Conservation (phyloP, 2,888 invertebrate species). For the Alloscopus bannaensis region DNA sequence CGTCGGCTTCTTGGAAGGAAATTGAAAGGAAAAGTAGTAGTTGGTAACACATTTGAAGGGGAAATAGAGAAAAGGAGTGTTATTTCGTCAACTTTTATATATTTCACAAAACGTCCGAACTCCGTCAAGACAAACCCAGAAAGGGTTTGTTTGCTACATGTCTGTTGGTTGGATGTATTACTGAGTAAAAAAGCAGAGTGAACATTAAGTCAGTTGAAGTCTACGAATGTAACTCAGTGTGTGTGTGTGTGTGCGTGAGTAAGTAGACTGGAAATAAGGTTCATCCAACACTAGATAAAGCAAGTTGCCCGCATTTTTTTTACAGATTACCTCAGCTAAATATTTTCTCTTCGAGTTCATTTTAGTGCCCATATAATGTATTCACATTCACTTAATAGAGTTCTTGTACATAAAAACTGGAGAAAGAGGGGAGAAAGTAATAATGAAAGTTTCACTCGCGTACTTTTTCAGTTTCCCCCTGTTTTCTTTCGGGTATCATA, state of each 20-base stretch:
- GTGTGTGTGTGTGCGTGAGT: not conserved
- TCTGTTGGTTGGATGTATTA: not conserved
- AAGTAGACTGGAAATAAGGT: conserved; percentile 36
- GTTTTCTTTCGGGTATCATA: conserved; percentile 20
- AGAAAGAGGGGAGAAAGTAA: conserved; percentile 34
- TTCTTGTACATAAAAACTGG: conserved; percentile 17
- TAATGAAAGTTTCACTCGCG: conserved; percentile 51
- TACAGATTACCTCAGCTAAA: conserved; percentile 19
- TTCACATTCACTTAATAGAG: conserved; percentile 19
- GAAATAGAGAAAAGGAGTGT: not conserved
- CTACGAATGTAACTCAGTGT: too few species aligned
- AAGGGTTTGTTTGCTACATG: not conserved
- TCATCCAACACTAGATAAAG: conserved; percentile 39
- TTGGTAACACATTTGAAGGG: not conserved
- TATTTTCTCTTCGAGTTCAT: conserved; percentile 26
- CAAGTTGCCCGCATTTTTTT: conserved; percentile 19
- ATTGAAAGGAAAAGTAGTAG: conserved; percentile 26
- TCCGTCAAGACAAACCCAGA: not conserved
- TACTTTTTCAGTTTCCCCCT: conserved; percentile 36
- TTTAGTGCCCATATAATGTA: conserved; percentile 10
- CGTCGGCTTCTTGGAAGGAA: not conserved
- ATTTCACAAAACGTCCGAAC: not conserved
- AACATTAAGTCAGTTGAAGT: too few species aligned
- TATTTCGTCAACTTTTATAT: not conserved
- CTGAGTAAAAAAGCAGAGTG: not conserved